Evolutionary conservation across 2,888 invertebrate species (phyloP).

Genomic region (Heliothis peltigera): DNA sequence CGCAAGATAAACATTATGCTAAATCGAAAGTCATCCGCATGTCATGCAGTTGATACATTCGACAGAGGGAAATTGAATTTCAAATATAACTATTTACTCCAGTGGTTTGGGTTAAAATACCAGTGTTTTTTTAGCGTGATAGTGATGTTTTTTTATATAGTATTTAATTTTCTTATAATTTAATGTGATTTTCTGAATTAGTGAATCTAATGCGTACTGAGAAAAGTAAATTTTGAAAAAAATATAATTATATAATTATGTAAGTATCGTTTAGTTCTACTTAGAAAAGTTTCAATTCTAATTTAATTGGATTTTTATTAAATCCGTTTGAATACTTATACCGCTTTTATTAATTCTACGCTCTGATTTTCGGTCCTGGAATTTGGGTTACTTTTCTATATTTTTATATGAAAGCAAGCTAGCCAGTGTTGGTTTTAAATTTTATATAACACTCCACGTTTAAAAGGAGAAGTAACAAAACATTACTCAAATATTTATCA

Average conservation of each 20-base stretch:
- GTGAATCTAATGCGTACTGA: no score
- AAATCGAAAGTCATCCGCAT: slow-evolving; percentile 10
- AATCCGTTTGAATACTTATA: not conserved
- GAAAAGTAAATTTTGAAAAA: no score
- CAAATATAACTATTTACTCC: slow-evolving; percentile 7
- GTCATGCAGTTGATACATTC: not conserved
- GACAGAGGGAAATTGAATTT: slow-evolving; percentile 23
- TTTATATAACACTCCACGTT: not conserved
- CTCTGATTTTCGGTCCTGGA: not conserved
- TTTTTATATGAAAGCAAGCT: not conserved
- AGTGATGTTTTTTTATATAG: no score
- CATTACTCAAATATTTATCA: slow-evolving; percentile 45
- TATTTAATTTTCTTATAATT: no score
- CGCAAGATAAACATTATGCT: not conserved
- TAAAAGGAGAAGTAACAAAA: slow-evolving; percentile 27
- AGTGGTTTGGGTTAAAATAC: not conserved
- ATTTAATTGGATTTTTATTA: not conserved
- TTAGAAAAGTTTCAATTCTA: not conserved
- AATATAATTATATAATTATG: no score
- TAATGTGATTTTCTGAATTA: no score
- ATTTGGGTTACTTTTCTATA: not conserved
- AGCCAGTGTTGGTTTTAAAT: slow-evolving; percentile 1
- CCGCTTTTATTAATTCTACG: slow-evolving; percentile 3
- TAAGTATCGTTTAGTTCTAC: no score
- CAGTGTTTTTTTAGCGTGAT: no score